These are phyloP conservation scores for Loripinus fragilis DNA, from an alignment of 2,888 invertebrate species.

Conservation along the genomic window DNA sequence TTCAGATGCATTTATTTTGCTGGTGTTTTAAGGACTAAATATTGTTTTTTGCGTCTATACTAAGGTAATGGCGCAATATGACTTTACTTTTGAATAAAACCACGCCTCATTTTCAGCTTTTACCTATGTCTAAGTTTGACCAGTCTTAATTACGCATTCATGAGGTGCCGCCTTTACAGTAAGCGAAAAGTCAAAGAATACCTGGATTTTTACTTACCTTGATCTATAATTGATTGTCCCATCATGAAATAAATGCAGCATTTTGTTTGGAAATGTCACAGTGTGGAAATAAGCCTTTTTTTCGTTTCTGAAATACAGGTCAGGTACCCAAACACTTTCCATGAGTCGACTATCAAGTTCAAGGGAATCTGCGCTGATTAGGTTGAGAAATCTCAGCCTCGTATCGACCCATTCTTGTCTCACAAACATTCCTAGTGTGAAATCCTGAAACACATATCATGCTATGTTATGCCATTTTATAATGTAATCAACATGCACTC, in stretches of 20 bases:
- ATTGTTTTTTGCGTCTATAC: no score
- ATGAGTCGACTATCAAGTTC: conserved; percentile 75
- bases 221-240: conserved; percentile 71
- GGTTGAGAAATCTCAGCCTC: conserved; percentile 65
- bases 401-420: conserved; percentile 72
- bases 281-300: conserved; percentile 75
- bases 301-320: conserved; percentile 77
- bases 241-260: conserved; percentile 75
- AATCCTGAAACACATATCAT: conserved; percentile 72
- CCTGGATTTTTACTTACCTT: conserved; percentile 66
- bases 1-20: no score
- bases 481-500: no score
- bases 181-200: no score
- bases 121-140: no score
- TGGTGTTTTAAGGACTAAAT: no score
- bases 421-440: conserved; percentile 69
- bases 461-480: no score
- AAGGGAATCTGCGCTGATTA: conserved; percentile 69
- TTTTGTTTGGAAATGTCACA: conserved; percentile 77
- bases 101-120: no score
- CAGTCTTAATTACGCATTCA: no score
- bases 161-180: no score
- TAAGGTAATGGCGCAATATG: no score
- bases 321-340: conserved; percentile 76
- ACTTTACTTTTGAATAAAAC: no score